A percentile compares a stretch with the other conserved stretches of the same genome.
Evolutionary conservation across 2,888 invertebrate genomes (phyloP).

Genomic region (Athripsodes cinereus): DNA sequence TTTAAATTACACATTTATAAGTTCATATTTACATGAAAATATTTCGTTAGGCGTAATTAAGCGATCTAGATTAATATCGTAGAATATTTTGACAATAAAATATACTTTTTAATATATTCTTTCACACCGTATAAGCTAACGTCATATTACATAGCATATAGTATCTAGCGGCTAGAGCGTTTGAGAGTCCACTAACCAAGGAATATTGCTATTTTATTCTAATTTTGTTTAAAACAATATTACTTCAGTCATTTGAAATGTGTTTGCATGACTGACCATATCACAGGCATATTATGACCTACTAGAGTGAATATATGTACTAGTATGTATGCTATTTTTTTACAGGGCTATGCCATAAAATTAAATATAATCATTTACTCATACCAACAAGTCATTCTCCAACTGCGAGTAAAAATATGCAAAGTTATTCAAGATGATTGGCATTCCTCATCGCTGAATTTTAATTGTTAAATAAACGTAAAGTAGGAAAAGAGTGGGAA

Average conservation of each 20-base stretch:
- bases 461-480: too few species aligned
- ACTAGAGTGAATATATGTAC: too few species aligned
- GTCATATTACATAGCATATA: too few species aligned
- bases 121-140: constrained; percentile 4
- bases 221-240: constrained; percentile 2
- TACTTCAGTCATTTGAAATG: neutral
- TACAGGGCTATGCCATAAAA: too few species aligned
- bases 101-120: constrained; percentile 5
- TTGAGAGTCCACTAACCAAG: constrained; percentile 6
- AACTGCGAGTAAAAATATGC: too few species aligned
- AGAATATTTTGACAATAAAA: constrained; percentile 7
- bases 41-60: constrained; percentile 7
- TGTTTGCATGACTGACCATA: neutral
- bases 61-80: constrained; percentile 2
- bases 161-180: constrained; percentile 3
- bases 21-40: constrained; percentile 7
- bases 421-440: too few species aligned
- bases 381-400: too few species aligned
- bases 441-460: too few species aligned
- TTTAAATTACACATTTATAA: constrained; percentile 6
- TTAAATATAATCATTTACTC: too few species aligned
- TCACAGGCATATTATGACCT: neutral
- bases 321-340: too few species aligned
- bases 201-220: constrained; percentile 9
- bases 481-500: too few species aligned